phyloP scores from a whole-genome alignment of 2,888 invertebrate genomes.

The Platerodrilus igneus region DNA sequence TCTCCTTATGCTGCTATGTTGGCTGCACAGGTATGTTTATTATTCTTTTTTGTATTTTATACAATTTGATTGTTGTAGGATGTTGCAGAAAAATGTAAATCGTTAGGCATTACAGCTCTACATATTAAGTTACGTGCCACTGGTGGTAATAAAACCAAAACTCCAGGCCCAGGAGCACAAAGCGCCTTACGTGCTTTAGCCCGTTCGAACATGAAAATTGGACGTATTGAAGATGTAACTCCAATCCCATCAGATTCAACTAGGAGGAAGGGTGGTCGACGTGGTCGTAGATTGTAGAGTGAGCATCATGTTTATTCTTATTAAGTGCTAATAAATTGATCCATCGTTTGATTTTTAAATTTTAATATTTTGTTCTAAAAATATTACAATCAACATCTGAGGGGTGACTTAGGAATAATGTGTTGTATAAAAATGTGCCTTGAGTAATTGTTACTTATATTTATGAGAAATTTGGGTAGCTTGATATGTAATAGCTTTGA shows the following conservation, averaged over 20 bases:
- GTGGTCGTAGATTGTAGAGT: slow-evolving; percentile 98
- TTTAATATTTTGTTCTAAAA: too few species aligned
- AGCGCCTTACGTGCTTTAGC: slow-evolving; percentile 97
- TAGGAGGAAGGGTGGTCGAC: slow-evolving; percentile 98
- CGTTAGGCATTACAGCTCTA: slow-evolving; percentile 93
- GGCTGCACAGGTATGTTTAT: slow-evolving; percentile 81
- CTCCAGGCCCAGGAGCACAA: slow-evolving; percentile 97
- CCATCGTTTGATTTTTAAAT: too few species aligned
- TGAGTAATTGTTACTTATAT: too few species aligned
- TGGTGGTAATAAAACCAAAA: slow-evolving; percentile 97
- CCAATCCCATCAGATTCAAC: slow-evolving; percentile 99
- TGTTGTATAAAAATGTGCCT: too few species aligned
- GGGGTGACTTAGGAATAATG: too few species aligned
- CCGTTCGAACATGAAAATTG: slow-evolving; percentile 99
- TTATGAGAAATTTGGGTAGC: too few species aligned
- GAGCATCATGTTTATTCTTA: too few species aligned
- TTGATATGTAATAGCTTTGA: too few species aligned
- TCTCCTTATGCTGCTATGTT: slow-evolving; percentile 99
- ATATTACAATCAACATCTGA: too few species aligned
- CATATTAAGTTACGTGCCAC: slow-evolving; percentile 98
- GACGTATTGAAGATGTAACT: slow-evolving; percentile 98
- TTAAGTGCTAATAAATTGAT: too few species aligned
- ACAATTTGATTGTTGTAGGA: slow-evolving; percentile 60
- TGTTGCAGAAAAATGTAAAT: slow-evolving; percentile 98
- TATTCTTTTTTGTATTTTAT: slow-evolving; percentile 6